These are phyloP conservation scores for Drosophila picticornis DNA, from an alignment of 2,888 invertebrate species.

Conservation along the genomic window DNA sequence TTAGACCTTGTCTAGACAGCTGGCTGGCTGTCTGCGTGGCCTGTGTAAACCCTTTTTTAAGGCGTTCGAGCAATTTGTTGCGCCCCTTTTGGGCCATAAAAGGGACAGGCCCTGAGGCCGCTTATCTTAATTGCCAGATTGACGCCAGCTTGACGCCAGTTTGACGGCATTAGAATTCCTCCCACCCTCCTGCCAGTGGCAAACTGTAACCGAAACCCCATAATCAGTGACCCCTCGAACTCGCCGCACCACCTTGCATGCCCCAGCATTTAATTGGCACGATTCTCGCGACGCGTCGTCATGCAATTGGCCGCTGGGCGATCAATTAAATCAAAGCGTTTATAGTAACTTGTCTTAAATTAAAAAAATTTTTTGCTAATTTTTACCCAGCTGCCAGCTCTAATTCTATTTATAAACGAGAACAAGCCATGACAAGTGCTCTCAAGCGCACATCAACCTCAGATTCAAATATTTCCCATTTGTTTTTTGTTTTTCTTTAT, in stretches of 20 bases:
- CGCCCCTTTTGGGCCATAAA: conserved; percentile 50
- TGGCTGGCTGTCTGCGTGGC: conserved; percentile 69
- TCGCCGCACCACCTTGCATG: background rate
- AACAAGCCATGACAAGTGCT: conserved; percentile 44
- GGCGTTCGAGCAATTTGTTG: conserved; percentile 65
- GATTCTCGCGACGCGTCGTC: conserved; percentile 62
- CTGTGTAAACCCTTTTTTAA: conserved; percentile 67
- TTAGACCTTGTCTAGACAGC: conserved; percentile 71
- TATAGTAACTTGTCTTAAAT: conserved; percentile 67
- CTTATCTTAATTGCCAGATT: conserved; percentile 62
- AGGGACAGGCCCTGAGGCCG: conserved; percentile 47
- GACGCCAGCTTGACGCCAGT: conserved; percentile 73
- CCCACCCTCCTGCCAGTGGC: conserved; percentile 24
- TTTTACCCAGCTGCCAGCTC: conserved; percentile 39
- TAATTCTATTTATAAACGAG: conserved; percentile 51
- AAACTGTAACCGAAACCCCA: conserved; percentile 64
- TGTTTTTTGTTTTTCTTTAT: conserved; percentile 9
- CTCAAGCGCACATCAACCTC: conserved; percentile 59
- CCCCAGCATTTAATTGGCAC: conserved; percentile 71
- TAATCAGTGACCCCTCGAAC: conserved; percentile 57
- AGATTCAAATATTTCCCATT: conserved; percentile 24
- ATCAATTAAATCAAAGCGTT: conserved; percentile 69
- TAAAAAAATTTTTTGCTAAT: conserved; percentile 52
- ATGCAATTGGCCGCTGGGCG: conserved; percentile 71
- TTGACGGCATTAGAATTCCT: conserved; percentile 57